A percentile compares a stretch with the other conserved stretches of the same genome.
These are phyloP conservation scores for Actenoides hombroni DNA, from an alignment of 2,113 vertebrate species.

Conservation along the genomic window DNA sequence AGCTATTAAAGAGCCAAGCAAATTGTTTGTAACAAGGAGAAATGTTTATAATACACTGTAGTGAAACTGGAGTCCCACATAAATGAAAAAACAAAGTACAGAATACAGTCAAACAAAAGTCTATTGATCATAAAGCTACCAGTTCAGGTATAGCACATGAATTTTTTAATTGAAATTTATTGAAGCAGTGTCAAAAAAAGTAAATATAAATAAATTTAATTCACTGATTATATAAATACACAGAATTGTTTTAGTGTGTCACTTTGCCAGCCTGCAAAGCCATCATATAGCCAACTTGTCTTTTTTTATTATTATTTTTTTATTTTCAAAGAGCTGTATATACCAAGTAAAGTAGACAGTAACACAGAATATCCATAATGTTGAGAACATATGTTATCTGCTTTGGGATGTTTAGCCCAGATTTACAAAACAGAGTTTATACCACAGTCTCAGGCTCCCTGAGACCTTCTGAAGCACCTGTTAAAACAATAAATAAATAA, in stretches of 20 bases:
- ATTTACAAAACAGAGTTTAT: background rate
- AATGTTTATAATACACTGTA: background rate
- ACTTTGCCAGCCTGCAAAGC: background rate
- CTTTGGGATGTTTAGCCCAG: background rate
- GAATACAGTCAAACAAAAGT: background rate
- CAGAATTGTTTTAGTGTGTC: background rate
- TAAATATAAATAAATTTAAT: background rate
- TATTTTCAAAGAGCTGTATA: background rate
- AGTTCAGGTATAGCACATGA: background rate
- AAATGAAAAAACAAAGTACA: background rate
- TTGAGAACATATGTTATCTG: background rate
- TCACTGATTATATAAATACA: background rate
- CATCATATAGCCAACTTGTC: background rate
- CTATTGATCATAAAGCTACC: background rate
- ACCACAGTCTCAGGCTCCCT: background rate
- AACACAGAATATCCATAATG: background rate
- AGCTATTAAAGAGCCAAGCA: background rate
- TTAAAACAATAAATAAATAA: constrained; percentile 14
- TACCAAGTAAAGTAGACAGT: background rate
- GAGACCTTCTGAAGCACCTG: background rate
- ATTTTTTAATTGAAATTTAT: background rate
- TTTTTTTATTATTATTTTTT: background rate
- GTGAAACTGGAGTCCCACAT: background rate
- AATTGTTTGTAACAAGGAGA: background rate
- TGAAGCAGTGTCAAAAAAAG: background rate